Percentiles rank a stretch among this genome's conserved stretches.
Evolutionary conservation across 2,113 vertebrate species (phyloP).

Genomic region (Megalops atlanticus): DNA sequence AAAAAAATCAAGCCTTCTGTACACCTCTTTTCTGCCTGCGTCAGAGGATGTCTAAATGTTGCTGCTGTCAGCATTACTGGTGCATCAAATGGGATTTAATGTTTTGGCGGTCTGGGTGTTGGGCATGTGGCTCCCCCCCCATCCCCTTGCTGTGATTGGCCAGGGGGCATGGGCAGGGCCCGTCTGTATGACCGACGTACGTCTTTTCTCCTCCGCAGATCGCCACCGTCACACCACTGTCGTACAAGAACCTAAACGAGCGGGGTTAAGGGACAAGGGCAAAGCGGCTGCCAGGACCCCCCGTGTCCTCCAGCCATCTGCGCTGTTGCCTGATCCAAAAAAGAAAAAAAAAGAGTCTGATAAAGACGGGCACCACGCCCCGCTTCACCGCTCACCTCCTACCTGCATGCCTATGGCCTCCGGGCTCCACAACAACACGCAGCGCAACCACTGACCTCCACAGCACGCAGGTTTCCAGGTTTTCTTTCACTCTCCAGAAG

Average conservation of each 20-base stretch:
- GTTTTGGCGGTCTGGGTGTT: background rate
- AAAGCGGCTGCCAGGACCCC: conserved; percentile 28
- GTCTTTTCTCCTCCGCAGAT: conserved; percentile 53
- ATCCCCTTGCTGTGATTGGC: background rate
- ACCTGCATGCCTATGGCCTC: conserved; percentile 55
- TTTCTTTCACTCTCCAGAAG: conserved; percentile 40
- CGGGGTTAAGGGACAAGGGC: conserved; percentile 33
- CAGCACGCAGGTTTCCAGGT: too few relatives aligned
- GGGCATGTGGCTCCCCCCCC: background rate
- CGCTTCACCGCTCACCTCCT: conserved; percentile 26
- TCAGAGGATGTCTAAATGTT: background rate
- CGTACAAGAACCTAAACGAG: conserved; percentile 70
- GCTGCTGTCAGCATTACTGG: too few relatives aligned
- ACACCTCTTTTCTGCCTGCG: background rate
- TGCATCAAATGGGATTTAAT: background rate
- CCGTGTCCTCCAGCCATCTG: conserved; percentile 28
- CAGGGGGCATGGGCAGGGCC: background rate
- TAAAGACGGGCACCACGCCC: conserved; percentile 27
- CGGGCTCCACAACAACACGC: conserved; percentile 33
- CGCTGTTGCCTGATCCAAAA: conserved; percentile 39
- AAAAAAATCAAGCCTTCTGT: background rate
- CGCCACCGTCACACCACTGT: conserved; percentile 61
- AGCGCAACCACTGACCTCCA: conserved; percentile 27
- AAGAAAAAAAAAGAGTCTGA: conserved; percentile 18
- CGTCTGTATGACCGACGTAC: background rate